Base-by-base conservation (phyloP, 2,888 invertebrate genomes). In the Amphiduros pacificus region DNA sequence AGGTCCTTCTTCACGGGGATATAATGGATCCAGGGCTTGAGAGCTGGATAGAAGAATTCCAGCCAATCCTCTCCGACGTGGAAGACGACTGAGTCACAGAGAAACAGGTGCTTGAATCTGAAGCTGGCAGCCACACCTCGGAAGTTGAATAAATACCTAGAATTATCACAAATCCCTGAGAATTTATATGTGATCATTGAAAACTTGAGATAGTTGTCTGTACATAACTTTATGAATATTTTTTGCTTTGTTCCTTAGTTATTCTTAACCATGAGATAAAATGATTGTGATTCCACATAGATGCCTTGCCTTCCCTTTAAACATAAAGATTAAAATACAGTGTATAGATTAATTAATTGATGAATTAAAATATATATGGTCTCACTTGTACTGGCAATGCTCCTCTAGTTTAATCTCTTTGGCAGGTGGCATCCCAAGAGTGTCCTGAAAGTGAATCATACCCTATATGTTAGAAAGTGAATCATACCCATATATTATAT, bases 51-150 rank as follows among this genome's bases (percentile, higher is more conserved):
- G 82, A 94, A 98, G 82, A 97, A 98, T 84, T 98, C 97, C 41
- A 88, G 84, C 96, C 96, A 97, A 68, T 94, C 92, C 71, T 91
- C 86, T 0, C 95, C 96, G 1, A 96, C 94, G 81, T 97, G 96
- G 76, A 96, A 93, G 0, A 98, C 92, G 41, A 96, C 82, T 0
- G 95, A 95, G 73, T 90, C 89, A 79, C 97, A 98, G 0, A 97
- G 84, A 75, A 97, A 93, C 48, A 98, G 86, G 84, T 97, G 96
- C 80, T 96, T 96, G 58, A 95, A 89, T n/a, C 97, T 87, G 78
- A 98, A 98, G 81, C 95, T 96, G 11, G 97, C 97, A 2, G 97
- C 96, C 0, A 98, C 96, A 1, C 97, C 97, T 69, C 96, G 88
- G 79, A 93, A 97, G 85, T 98, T 98, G 79, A 97, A 96, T 44